Percentiles rank a stretch among this genome's conserved stretches.
Conservation (phyloP, 2,797 vertebrate genomes). For the Aplochiton taeniatus region DNA sequence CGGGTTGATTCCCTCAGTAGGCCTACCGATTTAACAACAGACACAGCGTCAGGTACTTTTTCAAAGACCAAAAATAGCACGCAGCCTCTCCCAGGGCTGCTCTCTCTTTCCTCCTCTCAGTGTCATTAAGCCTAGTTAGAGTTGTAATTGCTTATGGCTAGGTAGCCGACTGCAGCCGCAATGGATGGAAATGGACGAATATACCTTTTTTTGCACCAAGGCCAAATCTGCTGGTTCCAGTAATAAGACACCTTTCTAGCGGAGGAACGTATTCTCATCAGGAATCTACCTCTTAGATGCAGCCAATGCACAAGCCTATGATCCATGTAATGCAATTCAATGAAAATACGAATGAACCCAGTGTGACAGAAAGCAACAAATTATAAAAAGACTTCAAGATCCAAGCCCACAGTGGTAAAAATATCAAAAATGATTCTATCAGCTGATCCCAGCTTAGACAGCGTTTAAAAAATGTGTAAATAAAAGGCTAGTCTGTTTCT, state of each 20-base stretch:
- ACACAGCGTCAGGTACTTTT: slow-evolving; percentile 65
- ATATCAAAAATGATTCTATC: not conserved
- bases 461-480: no score
- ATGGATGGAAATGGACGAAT: slow-evolving; percentile 58
- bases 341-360: not conserved
- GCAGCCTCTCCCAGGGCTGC: slow-evolving; percentile 57
- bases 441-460: no score
- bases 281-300: slow-evolving; percentile 23
- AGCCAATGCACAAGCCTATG: slow-evolving; percentile 30
- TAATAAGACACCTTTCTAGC: slow-evolving; percentile 27
- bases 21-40: slow-evolving; percentile 47
- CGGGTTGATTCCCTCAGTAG: not conserved
- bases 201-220: slow-evolving; percentile 52
- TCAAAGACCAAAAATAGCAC: slow-evolving; percentile 71
- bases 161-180: slow-evolving; percentile 63
- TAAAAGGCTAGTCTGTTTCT: no score
- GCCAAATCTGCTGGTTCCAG: slow-evolving; percentile 11
- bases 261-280: slow-evolving; percentile 35
- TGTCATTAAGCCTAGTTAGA: slow-evolving; percentile 73
- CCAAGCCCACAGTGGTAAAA: slow-evolving; percentile 19
- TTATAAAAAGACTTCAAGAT: no score
- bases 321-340: slow-evolving; percentile 24
- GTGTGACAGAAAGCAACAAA: slow-evolving; percentile 29
- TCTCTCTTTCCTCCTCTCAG: slow-evolving; percentile 47
- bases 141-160: slow-evolving; percentile 70